These are phyloP conservation scores for Eudemis profundana DNA, from an alignment of 2,888 invertebrate genomes.

Conservation along the genomic window DNA sequence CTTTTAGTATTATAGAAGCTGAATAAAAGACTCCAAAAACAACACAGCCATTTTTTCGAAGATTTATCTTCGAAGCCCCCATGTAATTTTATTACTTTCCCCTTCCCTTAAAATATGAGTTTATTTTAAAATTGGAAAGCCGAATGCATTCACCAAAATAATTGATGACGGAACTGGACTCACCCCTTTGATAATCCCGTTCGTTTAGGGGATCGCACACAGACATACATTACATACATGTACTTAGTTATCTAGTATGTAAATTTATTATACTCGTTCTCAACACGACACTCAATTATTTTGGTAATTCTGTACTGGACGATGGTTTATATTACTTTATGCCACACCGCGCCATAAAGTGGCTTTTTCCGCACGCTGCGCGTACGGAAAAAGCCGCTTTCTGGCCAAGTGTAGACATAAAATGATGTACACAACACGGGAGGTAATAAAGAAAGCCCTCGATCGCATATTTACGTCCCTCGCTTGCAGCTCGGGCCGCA, in stretches of 20 bases:
- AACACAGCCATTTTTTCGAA: slow-evolving; percentile 36
- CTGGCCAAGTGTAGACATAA: too few species aligned
- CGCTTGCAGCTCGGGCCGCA: too few species aligned
- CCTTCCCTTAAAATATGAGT: slow-evolving; percentile 62
- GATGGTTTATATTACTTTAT: slow-evolving; percentile 13
- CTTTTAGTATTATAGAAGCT: slow-evolving; percentile 1
- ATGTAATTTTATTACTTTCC: slow-evolving; percentile 74
- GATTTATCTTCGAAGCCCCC: slow-evolving; percentile 49
- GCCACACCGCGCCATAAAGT: too few species aligned
- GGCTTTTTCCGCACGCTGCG: too few species aligned
- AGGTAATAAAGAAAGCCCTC: too few species aligned
- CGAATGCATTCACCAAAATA: slow-evolving; percentile 73
- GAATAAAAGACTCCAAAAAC: slow-evolving; percentile 28
- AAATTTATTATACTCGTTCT: slow-evolving; percentile 49
- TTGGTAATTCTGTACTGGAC: slow-evolving; percentile 13
- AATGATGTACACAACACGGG: too few species aligned
- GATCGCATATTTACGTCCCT: too few species aligned
- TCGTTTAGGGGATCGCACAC: slow-evolving; percentile 50
- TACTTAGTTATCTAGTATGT: slow-evolving; percentile 46
- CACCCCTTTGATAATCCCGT: slow-evolving; percentile 76
- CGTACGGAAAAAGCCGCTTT: too few species aligned
- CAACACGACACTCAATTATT: slow-evolving; percentile 23
- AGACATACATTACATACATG: slow-evolving; percentile 39
- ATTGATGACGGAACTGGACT: slow-evolving; percentile 75
- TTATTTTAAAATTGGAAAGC: slow-evolving; percentile 82